These are phyloP conservation scores for Enteromius argenteus DNA, from an alignment of 2,797 vertebrate species.

Conservation along the genomic window DNA sequence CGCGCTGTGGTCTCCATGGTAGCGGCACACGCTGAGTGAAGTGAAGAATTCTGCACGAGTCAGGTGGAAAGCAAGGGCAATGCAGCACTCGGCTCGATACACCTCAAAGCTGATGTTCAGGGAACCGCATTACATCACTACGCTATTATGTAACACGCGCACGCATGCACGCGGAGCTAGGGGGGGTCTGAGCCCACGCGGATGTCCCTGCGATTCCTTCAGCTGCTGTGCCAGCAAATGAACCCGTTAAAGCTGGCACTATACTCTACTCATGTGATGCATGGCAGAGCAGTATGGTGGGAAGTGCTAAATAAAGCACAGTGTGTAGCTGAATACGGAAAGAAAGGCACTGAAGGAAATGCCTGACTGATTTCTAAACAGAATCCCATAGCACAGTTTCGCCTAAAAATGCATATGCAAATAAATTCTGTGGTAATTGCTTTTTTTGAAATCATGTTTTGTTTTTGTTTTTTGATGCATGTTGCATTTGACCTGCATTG, in stretches of 20 bases:
- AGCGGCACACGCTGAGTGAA: background rate
- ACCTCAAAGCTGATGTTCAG: constrained; percentile 69
- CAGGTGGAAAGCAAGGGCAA: constrained; percentile 66
- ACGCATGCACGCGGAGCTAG: constrained; percentile 29
- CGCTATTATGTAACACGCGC: constrained; percentile 73
- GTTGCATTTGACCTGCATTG: constrained; percentile 9
- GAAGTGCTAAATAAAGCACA: constrained; percentile 36
- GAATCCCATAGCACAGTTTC: background rate
- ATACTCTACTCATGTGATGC: background rate
- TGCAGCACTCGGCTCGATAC: constrained; percentile 55
- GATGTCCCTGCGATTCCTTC: constrained; percentile 51
- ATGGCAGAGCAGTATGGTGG: background rate
- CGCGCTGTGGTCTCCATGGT: constrained; percentile 22
- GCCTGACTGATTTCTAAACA: background rate
- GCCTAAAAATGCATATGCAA: background rate
- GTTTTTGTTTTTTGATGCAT: background rate
- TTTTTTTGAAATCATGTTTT: background rate
- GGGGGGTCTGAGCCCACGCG: constrained; percentile 45
- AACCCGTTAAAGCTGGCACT: constrained; percentile 44
- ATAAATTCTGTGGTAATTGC: background rate
- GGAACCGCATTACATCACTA: constrained; percentile 76
- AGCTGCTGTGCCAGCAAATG: constrained; percentile 53
- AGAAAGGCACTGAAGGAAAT: background rate
- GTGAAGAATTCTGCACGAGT: constrained; percentile 46
- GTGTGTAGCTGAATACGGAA: constrained; percentile 4